Percentiles rank a stretch among this genome's conserved stretches.
Evolutionary conservation across 2,113 vertebrate genomes (phyloP).

Genomic region (Muntiacus muntjak): DNA sequence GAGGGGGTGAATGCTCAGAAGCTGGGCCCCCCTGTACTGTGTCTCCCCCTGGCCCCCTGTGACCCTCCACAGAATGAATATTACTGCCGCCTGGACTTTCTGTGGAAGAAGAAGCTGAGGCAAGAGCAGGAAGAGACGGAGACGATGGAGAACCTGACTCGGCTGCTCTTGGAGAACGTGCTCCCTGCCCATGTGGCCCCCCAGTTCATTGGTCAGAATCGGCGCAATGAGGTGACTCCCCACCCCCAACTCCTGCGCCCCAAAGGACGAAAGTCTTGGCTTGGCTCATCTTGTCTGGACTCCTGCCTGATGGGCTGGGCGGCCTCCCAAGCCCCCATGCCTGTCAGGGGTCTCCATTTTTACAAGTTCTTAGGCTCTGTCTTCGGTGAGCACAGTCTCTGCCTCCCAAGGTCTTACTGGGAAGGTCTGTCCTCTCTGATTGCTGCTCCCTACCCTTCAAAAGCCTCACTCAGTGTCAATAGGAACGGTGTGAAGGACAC

Average conservation of each 20-base stretch:
- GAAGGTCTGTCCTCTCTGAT: neutral
- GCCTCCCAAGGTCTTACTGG: neutral
- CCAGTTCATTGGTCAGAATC: slow-evolving; percentile 88
- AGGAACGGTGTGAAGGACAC: neutral
- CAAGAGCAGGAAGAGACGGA: slow-evolving; percentile 88
- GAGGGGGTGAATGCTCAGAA: neutral
- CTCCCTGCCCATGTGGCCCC: slow-evolving; percentile 88
- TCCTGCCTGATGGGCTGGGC: no score
- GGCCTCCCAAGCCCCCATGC: neutral
- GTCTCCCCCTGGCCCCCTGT: neutral
- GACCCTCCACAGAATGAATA: slow-evolving; percentile 85
- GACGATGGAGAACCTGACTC: slow-evolving; percentile 90
- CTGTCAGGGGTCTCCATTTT: neutral
- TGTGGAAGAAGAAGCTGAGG: slow-evolving; percentile 87
- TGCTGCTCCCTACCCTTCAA: neutral
- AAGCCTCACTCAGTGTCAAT: neutral
- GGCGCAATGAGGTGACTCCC: slow-evolving; percentile 84
- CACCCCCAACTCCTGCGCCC: neutral
- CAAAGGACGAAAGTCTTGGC: neutral
- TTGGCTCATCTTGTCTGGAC: neutral
- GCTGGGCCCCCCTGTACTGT: neutral
- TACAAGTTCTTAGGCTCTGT: neutral
- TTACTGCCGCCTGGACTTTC: slow-evolving; percentile 89
- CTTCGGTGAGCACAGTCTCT: neutral
- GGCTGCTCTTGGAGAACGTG: slow-evolving; percentile 90